Base-by-base conservation (phyloP, 2,888 invertebrate species). In the Thereva unica region DNA sequence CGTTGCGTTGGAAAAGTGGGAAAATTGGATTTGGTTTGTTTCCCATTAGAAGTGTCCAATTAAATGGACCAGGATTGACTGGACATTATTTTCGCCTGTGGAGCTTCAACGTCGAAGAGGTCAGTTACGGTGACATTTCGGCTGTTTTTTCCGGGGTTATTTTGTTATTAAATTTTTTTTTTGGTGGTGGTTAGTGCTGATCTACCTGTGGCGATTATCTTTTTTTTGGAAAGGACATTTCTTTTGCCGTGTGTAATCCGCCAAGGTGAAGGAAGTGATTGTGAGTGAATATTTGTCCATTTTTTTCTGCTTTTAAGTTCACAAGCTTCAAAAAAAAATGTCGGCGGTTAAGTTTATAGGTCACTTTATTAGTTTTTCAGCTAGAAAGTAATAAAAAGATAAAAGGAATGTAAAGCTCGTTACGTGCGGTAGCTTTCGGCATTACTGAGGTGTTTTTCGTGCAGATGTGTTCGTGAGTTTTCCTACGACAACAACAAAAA, bases 1-100 rank as follows among this genome's bases (percentile, higher is more conserved):
- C 23, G 23, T 23, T 23, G 23, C 23, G 23, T 23, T 23, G 23
- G 23, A 23, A 23, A 57, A 69, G 42, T 64, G 67, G 64, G 49
- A 63, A 69, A 65, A 66, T 57, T 64, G 44, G 44, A 57, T 57
- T 68, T 63, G 45, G 38, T 45, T 69, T 67, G 47, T 53, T 69
- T 64, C 64, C 4, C 35, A 12, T 47, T 55, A n/a, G 40, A 40
- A 37, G 38, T n/a, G 12, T 40, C 5, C 1, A 23, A 23, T 23
- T 23, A 23, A 23, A 23, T 23, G 23, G 23, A 23, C 23, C 23
- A 23, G 23, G 23, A 23, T 23, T 23, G 23, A 23, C 23, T 23
- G 23, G 23, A 23, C 23, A 23, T 23, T 23, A 23, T 23, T 23
- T 23, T 23, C 23, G 23, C 23, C 23, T 23, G 23, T 23, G 23